Conservation (phyloP, 1,140 invertebrate species). For the Macrocentrus cingulum region DNA sequence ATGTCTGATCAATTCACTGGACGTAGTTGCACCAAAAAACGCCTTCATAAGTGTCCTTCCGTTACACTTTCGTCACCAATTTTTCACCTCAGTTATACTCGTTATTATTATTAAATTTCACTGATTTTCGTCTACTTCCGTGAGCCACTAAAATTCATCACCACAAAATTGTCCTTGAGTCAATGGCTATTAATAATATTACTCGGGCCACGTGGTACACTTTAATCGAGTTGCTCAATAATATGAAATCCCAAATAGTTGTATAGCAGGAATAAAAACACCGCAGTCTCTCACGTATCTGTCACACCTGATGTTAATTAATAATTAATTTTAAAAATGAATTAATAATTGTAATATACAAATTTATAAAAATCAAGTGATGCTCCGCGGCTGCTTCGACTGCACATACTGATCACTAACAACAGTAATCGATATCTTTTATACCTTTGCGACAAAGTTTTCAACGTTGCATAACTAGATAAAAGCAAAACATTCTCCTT, state of each 20-base stretch:
- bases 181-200: constrained; percentile 8
- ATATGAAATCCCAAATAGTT: constrained; percentile 1
- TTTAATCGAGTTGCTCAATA: not conserved
- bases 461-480: not conserved
- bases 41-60: constrained; percentile 49
- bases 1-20: constrained; percentile 42
- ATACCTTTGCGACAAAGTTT: constrained; percentile 34
- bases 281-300: not conserved
- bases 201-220: not conserved
- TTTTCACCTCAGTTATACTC: constrained; percentile 4
- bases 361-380: no score
- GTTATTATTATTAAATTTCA: not conserved
- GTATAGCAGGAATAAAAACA: not conserved
- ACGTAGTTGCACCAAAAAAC: constrained; percentile 37
- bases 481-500: not conserved
- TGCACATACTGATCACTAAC: constrained; percentile 37
- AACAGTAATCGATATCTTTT: constrained; percentile 41
- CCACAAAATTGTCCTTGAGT: constrained; percentile 20
- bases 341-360: no score
- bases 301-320: no score
- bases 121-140: not conserved
- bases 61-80: constrained; percentile 1
- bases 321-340: no score
- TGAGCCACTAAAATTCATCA: constrained; percentile 22
- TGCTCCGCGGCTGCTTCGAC: no score